These are phyloP conservation scores for Hystrix cristata DNA, from an alignment of 2,113 vertebrate species.

Conservation along the genomic window DNA sequence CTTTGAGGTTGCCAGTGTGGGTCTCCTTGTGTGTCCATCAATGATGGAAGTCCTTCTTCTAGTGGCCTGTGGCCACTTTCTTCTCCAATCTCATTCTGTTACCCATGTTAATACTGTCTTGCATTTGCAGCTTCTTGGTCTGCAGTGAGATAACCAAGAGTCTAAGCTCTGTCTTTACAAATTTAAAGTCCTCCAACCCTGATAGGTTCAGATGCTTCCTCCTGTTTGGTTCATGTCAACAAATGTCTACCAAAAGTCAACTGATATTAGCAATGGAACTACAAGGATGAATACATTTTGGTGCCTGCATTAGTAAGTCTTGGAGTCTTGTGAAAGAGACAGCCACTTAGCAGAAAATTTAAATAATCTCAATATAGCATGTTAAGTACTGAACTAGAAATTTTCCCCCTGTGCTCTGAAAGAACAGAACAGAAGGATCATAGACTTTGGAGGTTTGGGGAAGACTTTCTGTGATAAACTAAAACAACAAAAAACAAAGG, in stretches of 20 bases:
- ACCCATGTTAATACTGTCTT: neutral
- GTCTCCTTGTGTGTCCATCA: neutral
- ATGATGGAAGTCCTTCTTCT: neutral
- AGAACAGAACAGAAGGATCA: neutral
- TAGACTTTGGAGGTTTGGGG: neutral
- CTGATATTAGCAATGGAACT: neutral
- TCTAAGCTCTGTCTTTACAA: neutral
- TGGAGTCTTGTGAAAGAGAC: neutral
- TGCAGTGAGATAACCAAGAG: neutral
- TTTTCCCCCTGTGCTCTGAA: neutral
- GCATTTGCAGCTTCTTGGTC: neutral
- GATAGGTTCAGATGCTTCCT: neutral
- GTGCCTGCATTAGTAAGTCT: neutral
- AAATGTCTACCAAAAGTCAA: neutral
- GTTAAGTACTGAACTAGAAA: neutral
- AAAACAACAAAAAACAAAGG: neutral
- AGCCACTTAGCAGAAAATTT: neutral
- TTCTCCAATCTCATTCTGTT: neutral
- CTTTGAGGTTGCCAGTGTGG: neutral
- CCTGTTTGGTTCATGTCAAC: neutral
- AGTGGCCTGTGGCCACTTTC: neutral
- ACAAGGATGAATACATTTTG: neutral
- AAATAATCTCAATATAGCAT: neutral
- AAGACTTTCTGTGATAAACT: neutral
- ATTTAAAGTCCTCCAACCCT: neutral